Conservation (phyloP, 2,113 vertebrate species). For the Lasiurus cinereus region DNA sequence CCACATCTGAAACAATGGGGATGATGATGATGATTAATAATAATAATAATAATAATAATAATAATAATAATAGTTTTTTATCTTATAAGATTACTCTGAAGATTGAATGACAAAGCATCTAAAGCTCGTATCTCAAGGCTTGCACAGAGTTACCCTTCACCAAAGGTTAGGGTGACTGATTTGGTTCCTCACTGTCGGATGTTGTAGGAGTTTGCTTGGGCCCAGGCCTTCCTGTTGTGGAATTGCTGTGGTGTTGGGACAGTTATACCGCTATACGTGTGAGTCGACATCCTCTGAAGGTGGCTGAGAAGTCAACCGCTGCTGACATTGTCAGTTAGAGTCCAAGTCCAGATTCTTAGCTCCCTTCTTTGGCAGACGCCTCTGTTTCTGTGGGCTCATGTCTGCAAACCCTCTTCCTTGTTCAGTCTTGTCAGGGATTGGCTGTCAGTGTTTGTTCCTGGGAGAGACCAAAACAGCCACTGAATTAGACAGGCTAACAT, state of each 20-base stretch:
- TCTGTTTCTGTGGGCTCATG: accelerated
- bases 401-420: background rate
- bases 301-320: background rate
- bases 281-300: background rate
- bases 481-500: background rate
- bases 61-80: background rate
- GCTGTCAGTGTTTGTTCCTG: background rate
- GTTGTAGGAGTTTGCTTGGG: background rate
- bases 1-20: background rate
- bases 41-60: background rate
- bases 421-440: background rate
- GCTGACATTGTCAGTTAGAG: too few species aligned
- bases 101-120: background rate
- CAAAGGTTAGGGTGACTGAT: background rate
- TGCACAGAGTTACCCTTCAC: background rate
- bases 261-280: background rate
- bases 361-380: background rate
- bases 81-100: background rate
- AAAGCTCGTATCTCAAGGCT: background rate
- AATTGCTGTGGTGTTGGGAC: background rate
- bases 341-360: background rate
- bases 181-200: background rate
- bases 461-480: background rate
- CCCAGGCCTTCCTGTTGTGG: background rate
- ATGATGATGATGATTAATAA: background rate